A percentile compares a stretch with the other conserved stretches of the same genome.
Evolutionary conservation across 2,113 vertebrate genomes (phyloP).

Genomic region (Elephas maximus): DNA sequence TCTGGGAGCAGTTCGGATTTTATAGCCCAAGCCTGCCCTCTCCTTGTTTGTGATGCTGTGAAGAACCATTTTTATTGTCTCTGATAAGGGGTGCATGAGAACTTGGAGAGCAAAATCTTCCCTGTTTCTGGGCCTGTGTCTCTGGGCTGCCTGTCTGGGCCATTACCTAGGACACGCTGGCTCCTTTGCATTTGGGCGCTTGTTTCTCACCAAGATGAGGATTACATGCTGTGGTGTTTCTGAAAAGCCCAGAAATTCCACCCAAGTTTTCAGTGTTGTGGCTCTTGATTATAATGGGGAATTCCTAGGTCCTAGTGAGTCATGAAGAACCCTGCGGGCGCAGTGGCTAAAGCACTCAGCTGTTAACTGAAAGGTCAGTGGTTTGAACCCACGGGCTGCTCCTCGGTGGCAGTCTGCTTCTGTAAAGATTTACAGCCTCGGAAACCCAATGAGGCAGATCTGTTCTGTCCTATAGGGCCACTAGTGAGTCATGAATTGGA

Average conservation of each 20-base stretch:
- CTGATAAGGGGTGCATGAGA: slow-evolving; percentile 51
- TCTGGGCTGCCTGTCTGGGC: slow-evolving; percentile 22
- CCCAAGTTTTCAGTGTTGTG: background rate
- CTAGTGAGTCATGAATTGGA: background rate
- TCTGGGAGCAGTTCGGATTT: slow-evolving; percentile 59
- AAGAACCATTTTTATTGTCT: slow-evolving; percentile 76
- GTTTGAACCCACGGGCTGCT: background rate
- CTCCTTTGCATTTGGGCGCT: background rate
- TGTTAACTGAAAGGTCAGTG: background rate
- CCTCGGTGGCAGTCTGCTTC: background rate
- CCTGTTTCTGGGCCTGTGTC: slow-evolving; percentile 66
- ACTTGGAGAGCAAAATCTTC: slow-evolving; percentile 62
- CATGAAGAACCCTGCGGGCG: background rate
- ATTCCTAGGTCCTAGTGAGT: background rate
- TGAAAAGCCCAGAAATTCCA: background rate
- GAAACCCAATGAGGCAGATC: background rate
- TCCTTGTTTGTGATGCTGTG: slow-evolving; percentile 57
- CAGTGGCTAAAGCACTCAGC: background rate
- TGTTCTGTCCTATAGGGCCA: background rate
- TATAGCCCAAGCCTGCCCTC: slow-evolving; percentile 8
- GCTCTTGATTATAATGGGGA: background rate
- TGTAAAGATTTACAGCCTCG: background rate
- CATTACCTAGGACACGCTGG: background rate
- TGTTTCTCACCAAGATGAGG: background rate
- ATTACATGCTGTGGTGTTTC: background rate